Evolutionary conservation across 2,888 invertebrate species (phyloP).

Genomic region (Arctia plantaginis): DNA sequence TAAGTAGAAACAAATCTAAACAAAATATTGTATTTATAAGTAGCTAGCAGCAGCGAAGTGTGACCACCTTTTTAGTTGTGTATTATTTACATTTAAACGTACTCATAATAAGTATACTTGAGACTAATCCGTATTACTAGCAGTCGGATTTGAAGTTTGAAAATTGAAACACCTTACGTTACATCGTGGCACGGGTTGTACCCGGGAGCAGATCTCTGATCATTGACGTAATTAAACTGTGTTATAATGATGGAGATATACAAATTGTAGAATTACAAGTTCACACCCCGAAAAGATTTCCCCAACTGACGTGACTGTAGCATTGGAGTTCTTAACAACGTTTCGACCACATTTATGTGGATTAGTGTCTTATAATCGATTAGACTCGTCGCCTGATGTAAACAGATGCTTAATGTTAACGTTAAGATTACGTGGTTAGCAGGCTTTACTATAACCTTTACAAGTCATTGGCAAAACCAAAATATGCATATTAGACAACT

Average conservation of each 20-base stretch:
- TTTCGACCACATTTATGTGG: neutral
- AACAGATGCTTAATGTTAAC: neutral
- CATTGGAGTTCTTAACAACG: neutral
- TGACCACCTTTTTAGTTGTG: neutral
- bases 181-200: neutral
- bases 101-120: neutral
- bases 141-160: neutral
- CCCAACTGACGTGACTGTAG: neutral
- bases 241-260: no score
- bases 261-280: neutral
- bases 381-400: neutral
- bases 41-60: neutral
- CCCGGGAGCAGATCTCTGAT: neutral
- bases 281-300: neutral
- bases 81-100: no score
- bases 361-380: neutral
- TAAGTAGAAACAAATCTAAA: neutral
- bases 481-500: no score
- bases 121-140: neutral
- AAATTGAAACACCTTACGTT: neutral
- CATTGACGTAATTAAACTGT: neutral
- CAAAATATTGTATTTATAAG: neutral
- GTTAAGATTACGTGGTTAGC: neutral
- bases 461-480: no score
- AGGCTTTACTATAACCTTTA: neutral